Conservation (phyloP, 2,113 vertebrate species). For the Tragelaphus strepsiceros region DNA sequence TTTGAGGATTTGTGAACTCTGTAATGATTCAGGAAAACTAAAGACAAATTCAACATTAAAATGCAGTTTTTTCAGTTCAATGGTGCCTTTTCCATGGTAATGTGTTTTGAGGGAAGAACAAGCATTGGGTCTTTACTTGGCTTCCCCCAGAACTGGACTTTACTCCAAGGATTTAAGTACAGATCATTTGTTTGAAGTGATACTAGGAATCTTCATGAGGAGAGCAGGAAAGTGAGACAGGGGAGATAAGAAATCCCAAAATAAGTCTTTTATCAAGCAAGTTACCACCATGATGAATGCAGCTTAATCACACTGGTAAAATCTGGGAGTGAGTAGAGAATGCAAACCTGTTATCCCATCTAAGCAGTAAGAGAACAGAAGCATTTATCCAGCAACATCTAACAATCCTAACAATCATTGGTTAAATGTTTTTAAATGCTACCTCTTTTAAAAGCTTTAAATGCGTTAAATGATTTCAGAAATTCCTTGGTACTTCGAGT, state of each 20-base stretch:
- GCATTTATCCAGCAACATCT: accelerated
- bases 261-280: neutral
- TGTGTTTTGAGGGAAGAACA: neutral
- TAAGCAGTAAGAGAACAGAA: neutral
- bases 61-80: neutral
- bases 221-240: neutral
- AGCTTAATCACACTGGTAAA: neutral
- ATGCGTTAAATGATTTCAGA: neutral
- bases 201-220: neutral
- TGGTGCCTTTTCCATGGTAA: neutral
- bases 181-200: neutral
- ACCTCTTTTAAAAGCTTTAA: neutral
- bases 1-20: neutral
- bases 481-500: neutral
- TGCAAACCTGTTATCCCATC: accelerated
- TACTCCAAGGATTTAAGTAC: neutral
- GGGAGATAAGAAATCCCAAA: neutral
- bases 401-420: too few relatives aligned
- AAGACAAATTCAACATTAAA: neutral
- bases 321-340: neutral
- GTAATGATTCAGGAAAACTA: neutral
- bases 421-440: neutral
- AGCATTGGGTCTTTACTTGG: neutral
- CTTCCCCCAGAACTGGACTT: neutral
- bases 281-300: neutral